A percentile compares a stretch with the other conserved stretches of the same genome.
Evolutionary conservation across 2,113 vertebrate species (phyloP).

Genomic region (Hippoglossus stenolepis): DNA sequence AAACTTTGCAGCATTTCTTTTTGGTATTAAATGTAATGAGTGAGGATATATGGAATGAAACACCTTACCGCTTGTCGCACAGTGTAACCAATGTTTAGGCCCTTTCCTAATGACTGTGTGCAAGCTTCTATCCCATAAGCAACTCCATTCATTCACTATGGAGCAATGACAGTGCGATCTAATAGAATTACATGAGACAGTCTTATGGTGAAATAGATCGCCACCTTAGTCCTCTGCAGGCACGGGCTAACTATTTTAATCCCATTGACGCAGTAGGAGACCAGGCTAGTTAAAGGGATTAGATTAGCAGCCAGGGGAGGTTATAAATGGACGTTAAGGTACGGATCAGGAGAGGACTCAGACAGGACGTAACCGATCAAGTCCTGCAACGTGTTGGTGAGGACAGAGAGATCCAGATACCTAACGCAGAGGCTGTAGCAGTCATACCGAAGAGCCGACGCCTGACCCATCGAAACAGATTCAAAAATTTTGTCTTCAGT

Average conservation of each 20-base stretch:
- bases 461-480: background rate
- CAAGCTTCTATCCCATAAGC: constrained; percentile 12
- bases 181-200: constrained; percentile 56
- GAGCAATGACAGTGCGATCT: constrained; percentile 17
- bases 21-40: background rate
- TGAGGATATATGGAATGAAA: background rate
- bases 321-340: constrained; percentile 64
- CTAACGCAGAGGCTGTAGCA: constrained; percentile 3
- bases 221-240: constrained; percentile 30
- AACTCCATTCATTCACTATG: constrained; percentile 6
- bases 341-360: constrained; percentile 26
- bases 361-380: constrained; percentile 26
- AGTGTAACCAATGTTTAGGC: background rate
- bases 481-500: background rate
- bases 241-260: constrained; percentile 48
- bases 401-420: constrained; percentile 21
- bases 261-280: constrained; percentile 71
- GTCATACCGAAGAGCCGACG: background rate
- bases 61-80: background rate
- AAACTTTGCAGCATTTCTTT: background rate
- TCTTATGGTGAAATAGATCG: constrained; percentile 52
- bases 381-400: background rate
- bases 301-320: constrained; percentile 30
- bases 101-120: constrained; percentile 12
- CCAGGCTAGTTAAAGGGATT: constrained; percentile 44